Evolutionary conservation across 2,888 invertebrate species (phyloP).

Genomic region (Ptychoptera contaminata): DNA sequence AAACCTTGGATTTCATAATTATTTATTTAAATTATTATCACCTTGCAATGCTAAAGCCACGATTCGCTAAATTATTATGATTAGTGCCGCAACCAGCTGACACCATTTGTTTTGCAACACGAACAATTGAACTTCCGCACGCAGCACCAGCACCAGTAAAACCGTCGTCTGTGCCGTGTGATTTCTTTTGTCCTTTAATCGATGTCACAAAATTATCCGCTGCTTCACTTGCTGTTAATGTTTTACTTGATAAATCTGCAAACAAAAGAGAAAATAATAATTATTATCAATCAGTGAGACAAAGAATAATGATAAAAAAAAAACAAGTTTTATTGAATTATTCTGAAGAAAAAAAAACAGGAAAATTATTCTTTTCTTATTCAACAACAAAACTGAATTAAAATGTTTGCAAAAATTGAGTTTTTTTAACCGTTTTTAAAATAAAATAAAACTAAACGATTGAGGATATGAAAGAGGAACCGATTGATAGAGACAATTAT

Average conservation of each 20-base stretch:
- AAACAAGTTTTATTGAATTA: background rate
- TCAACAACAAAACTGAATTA: no score
- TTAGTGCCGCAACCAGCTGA: conserved; percentile 20
- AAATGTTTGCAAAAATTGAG: no score
- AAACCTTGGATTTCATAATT: background rate
- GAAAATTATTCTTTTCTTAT: no score
- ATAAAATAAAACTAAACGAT: no score
- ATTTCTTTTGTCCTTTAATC: conserved; percentile 34
- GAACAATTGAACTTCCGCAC: conserved; percentile 47
- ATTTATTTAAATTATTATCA: conserved; percentile 7
- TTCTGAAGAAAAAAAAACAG: no score
- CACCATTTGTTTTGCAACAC: conserved; percentile 38
- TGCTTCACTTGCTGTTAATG: no score
- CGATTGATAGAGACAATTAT: no score
- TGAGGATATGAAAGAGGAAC: no score
- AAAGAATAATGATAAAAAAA: background rate
- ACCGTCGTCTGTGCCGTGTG: conserved; percentile 54
- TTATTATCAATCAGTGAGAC: no score
- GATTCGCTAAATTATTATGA: conserved; percentile 10
- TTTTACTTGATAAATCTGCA: no score
- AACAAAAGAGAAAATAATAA: no score
- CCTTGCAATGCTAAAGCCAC: conserved; percentile 12
- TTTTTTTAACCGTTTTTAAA: no score
- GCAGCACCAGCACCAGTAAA: conserved; percentile 52
- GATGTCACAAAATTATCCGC: conserved; percentile 16